Base-by-base conservation (phyloP, 1,140 invertebrate species). In the Thaumatotibia leucotreta region DNA sequence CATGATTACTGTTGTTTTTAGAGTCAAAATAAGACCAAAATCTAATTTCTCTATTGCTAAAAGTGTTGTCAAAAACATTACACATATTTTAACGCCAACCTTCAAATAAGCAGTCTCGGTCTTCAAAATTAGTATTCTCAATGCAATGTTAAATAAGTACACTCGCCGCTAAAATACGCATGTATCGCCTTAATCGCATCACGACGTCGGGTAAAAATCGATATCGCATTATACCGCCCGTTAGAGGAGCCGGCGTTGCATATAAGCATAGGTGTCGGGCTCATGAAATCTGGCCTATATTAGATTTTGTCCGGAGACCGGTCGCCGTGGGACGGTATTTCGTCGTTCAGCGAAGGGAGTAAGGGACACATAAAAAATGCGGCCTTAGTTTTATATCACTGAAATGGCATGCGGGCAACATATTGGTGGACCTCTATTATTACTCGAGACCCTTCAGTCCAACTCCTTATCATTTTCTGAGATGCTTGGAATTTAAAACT, bases 281-380 rank as follows among this genome's bases (percentile, higher is more conserved):
- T 58, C 52, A 58, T 58, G 52, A 58, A 58, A 58, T 58, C 52
- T 58, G n/a, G 52, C 27, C 24, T 58, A 58, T 29, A 58, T 58
- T 31, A 58, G 52, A 58, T 58, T 31, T 20, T 58, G 52, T 58
- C 52, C 27, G n/a, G n/a, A n/a, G n/a, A n/a, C n/a, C n/a, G 29
- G 24, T 24, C n/a, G 24, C n/a, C 27, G 23, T 29, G 24, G 52
- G 52, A 27, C 52, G 52, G 24, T 27, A 58, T 58, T 58, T 27
- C 52, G 11, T 58, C 14, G 11, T 45, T 9, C 39, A 20, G 39
- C 17, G 17, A n/a, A n/a, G n/a, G n/a, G n/a, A 20, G 0, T 20
- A 45, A 45, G 17, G 39, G 39, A 45, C 14, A 20, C 39, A n/a
- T 45, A 45, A 20, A 39, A 39, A 45, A 17, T 45, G 5, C n/a